Evolutionary conservation across 2,113 vertebrate genomes (phyloP).

Genomic region (Rattus rattus): DNA sequence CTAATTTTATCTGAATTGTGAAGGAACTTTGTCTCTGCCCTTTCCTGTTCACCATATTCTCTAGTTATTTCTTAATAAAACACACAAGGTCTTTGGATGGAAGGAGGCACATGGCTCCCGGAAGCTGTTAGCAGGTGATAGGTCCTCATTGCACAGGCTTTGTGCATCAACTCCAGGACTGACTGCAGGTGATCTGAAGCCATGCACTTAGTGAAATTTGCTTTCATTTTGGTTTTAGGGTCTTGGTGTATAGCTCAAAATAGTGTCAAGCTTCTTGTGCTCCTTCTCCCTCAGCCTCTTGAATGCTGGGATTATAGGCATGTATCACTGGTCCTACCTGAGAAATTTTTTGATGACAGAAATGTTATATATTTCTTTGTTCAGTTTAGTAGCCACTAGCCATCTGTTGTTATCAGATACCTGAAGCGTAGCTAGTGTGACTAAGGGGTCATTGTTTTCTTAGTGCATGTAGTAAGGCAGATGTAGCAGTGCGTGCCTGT

Average conservation of each 20-base stretch:
- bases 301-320: neutral
- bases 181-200: neutral
- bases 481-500: neutral
- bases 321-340: neutral
- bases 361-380: neutral
- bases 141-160: neutral
- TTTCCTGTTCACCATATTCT: constrained; percentile 29
- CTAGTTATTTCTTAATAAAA: constrained; percentile 27
- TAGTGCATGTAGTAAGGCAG: neutral
- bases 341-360: neutral
- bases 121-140: neutral
- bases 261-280: neutral
- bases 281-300: neutral
- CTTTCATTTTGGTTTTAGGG: neutral
- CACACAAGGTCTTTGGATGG: neutral
- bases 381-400: neutral
- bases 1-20: constrained; percentile 42
- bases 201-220: neutral
- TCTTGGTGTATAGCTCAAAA: neutral
- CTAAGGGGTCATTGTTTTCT: neutral
- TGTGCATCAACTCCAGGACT: neutral
- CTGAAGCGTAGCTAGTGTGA: constrained; percentile 36
- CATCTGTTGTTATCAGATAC: neutral
- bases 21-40: neutral
- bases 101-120: neutral